Conservation (phyloP, 2,113 vertebrate species). For the Camelus dromedarius region DNA sequence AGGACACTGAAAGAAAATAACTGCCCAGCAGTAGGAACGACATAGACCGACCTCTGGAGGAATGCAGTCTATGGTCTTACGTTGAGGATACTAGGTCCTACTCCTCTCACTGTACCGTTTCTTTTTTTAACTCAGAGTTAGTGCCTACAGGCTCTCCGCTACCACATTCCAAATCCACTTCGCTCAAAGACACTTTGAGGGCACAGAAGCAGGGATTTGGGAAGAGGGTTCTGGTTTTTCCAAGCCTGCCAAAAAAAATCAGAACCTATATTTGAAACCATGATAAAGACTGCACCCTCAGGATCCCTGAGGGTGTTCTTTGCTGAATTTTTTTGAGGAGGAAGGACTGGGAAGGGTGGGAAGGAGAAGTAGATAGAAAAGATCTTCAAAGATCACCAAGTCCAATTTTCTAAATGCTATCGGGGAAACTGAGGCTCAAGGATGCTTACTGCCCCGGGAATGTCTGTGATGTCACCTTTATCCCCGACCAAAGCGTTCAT, state of each 20-base stretch:
- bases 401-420: neutral
- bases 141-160: neutral
- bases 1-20: neutral
- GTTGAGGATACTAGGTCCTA: neutral
- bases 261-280: neutral
- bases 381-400: neutral
- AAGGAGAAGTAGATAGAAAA: neutral
- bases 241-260: neutral
- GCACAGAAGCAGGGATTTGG: neutral
- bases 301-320: neutral
- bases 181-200: neutral
- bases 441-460: neutral
- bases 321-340: too few relatives aligned
- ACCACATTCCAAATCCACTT: neutral
- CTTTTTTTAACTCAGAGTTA: neutral
- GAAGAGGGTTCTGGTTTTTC: neutral
- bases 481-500: neutral
- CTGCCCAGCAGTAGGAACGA: neutral
- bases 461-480: accelerated
- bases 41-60: neutral
- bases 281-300: neutral
- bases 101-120: neutral
- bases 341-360: too few relatives aligned
- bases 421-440: neutral
- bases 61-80: neutral